Evolutionary conservation across 2,113 vertebrate species (phyloP).

Genomic region (Willisornis vidua): DNA sequence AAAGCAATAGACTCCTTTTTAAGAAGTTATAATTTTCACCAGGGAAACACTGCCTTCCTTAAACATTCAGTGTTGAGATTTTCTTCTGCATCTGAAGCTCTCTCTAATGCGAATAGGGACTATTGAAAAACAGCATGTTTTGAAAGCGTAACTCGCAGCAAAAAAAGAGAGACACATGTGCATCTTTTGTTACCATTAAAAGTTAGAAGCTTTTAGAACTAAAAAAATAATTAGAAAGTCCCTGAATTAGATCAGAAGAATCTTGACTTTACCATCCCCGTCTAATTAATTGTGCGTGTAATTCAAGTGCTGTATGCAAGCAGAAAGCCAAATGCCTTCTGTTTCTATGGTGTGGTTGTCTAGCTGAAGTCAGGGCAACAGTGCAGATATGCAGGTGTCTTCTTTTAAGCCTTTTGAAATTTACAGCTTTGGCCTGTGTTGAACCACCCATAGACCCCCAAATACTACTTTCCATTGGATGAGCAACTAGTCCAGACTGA

Average conservation of each 20-base stretch:
- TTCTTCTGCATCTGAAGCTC: neutral
- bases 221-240: neutral
- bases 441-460: neutral
- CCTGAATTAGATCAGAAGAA: neutral
- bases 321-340: neutral
- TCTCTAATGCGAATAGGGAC: rapidly evolving
- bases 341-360: neutral
- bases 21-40: neutral
- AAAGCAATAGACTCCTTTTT: neutral
- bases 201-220: neutral
- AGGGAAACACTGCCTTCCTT: neutral
- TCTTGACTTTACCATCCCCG: neutral
- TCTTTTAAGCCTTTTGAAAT: neutral
- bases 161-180: neutral
- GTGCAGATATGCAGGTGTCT: neutral
- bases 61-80: neutral
- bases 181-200: neutral
- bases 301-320: neutral
- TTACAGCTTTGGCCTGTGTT: neutral
- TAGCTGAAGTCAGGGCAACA: neutral
- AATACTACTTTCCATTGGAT: neutral
- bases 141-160: neutral
- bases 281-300: neutral
- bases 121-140: neutral
- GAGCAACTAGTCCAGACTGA: neutral